Conservation (phyloP, 2,113 vertebrate genomes). For the Scartelaos histophorus region DNA sequence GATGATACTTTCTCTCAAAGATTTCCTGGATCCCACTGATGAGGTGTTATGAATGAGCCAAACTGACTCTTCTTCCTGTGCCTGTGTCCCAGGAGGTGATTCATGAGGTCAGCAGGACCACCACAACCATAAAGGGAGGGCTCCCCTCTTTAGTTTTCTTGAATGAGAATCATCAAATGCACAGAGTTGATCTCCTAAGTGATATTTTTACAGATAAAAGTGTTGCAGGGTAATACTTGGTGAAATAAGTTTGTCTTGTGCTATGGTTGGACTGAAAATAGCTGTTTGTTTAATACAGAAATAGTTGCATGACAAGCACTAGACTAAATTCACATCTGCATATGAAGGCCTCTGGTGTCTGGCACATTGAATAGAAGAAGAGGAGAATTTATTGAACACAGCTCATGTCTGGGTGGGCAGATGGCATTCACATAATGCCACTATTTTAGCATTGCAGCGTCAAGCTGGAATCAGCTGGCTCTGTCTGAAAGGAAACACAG, state of each 20-base stretch:
- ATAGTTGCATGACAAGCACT: constrained; percentile 46
- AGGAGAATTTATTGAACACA: constrained; percentile 69
- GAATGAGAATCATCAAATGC: constrained; percentile 44
- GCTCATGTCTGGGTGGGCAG: constrained; percentile 74
- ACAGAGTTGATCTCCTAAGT: constrained; percentile 14
- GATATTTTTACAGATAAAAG: constrained; percentile 31
- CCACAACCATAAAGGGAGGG: constrained; percentile 26
- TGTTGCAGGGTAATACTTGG: not conserved
- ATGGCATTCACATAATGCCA: constrained; percentile 72
- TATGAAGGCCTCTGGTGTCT: constrained; percentile 46
- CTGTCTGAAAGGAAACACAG: constrained; percentile 52
- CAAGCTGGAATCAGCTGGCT: constrained; percentile 65
- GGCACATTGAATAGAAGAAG: constrained; percentile 49
- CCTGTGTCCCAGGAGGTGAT: constrained; percentile 38
- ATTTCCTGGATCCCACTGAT: constrained; percentile 17
- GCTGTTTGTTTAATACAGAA: constrained; percentile 3
- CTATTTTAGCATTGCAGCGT: constrained; percentile 67
- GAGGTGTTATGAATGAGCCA: constrained; percentile 42
- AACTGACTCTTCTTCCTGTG: constrained; percentile 37
- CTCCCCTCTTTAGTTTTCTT: constrained; percentile 27
- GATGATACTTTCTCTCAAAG: constrained; percentile 3
- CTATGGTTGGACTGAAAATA: constrained; percentile 11
- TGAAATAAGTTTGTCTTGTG: constrained; percentile 37
- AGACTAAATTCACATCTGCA: constrained; percentile 54
- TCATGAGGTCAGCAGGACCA: constrained; percentile 41